Conservation (phyloP, 2,888 invertebrate genomes). For the Eustalomyia histrio region DNA sequence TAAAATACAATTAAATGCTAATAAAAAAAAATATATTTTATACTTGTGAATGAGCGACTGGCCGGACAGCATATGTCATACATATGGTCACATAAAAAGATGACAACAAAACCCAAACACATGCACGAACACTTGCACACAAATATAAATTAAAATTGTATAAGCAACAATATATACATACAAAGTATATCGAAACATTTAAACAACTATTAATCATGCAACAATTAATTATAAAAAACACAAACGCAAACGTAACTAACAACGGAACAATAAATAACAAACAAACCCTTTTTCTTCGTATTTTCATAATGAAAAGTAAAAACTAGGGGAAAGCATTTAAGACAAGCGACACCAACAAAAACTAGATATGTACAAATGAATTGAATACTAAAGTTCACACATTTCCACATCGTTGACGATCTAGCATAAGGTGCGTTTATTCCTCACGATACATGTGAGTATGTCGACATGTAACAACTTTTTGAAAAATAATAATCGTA, state of each 20-base stretch:
- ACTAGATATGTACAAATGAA: too few species aligned
- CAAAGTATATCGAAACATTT: slow-evolving; percentile 56
- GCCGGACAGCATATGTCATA: slow-evolving; percentile 4
- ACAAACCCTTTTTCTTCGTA: not conserved
- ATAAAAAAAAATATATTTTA: slow-evolving; percentile 10
- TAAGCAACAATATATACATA: slow-evolving; percentile 16
- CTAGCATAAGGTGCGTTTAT: slow-evolving; percentile 40
- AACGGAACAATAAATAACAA: slow-evolving; percentile 25
- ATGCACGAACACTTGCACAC: not conserved
- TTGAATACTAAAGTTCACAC: slow-evolving; percentile 49
- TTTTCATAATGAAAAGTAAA: slow-evolving; percentile 23
- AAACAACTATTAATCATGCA: slow-evolving; percentile 63
- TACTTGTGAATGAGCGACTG: not conserved
- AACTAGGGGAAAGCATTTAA: slow-evolving; percentile 35
- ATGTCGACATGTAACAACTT: not conserved
- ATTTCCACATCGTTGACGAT: slow-evolving; percentile 55
- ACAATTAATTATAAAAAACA: slow-evolving; percentile 41
- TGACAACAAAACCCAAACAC: slow-evolving; percentile 9
- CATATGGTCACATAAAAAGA: slow-evolving; percentile 16
- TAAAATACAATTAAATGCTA: slow-evolving; percentile 56
- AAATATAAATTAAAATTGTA: too few species aligned
- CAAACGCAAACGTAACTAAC: slow-evolving; percentile 10
- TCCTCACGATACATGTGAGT: not conserved
- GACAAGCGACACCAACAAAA: slow-evolving; percentile 10
- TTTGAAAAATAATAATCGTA: not conserved